Conservation (phyloP, 2,113 vertebrate species). For the Alethe castanea region DNA sequence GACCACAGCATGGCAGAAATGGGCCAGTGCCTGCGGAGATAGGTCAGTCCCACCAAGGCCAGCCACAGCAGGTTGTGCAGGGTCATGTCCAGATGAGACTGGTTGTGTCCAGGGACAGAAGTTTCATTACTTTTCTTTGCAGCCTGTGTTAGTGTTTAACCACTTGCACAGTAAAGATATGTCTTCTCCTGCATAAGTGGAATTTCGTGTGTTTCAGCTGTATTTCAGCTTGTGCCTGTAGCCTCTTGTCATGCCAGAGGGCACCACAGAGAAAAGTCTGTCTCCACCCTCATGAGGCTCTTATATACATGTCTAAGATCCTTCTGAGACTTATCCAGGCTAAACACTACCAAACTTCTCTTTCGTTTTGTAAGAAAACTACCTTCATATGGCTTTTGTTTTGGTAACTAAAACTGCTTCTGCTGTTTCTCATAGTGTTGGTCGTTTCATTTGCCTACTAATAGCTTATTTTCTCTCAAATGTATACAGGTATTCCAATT, state of each 20-base stretch:
- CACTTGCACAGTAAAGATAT: not conserved
- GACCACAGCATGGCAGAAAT: not conserved
- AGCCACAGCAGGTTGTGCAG: not conserved
- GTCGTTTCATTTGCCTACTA: not conserved
- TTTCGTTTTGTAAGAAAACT: not conserved
- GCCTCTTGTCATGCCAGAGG: not conserved
- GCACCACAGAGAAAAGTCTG: not conserved
- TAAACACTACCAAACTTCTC: not conserved
- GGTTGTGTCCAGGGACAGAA: not conserved
- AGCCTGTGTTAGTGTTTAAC: not conserved
- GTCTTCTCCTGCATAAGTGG: not conserved
- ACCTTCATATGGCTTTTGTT: not conserved
- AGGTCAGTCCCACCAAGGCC: accelerated
- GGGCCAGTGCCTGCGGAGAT: not conserved
- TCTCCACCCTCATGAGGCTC: not conserved
- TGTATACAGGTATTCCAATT: not conserved
- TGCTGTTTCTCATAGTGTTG: not conserved
- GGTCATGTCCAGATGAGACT: not conserved
- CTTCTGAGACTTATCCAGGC: not conserved
- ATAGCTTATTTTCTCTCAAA: not conserved
- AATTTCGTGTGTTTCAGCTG: not conserved
- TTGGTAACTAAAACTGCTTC: not conserved
- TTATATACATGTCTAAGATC: not conserved
- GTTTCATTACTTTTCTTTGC: not conserved
- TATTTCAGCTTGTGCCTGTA: not conserved